phyloP scores from a whole-genome alignment of 1,140 invertebrate genomes.

The Penaeus japonicus region DNA sequence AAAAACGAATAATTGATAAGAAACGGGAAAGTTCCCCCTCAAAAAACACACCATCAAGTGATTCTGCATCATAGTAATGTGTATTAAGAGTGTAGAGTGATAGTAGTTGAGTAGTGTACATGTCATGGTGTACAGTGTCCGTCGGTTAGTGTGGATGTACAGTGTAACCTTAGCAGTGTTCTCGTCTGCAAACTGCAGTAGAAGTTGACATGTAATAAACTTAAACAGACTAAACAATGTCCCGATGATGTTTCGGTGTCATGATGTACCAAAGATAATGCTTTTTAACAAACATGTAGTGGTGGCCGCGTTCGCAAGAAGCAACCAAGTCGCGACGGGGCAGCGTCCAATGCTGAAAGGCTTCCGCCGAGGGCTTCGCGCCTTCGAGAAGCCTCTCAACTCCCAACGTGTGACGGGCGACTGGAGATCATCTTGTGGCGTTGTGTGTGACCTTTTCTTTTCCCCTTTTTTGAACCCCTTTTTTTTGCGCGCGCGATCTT shows the following conservation, averaged over 20 bases:
- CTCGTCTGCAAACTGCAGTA: constrained; percentile 6
- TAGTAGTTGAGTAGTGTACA: neutral
- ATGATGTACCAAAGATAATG: constrained; percentile 14
- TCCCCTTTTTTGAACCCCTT: neutral
- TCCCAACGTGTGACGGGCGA: no score
- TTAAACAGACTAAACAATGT: neutral
- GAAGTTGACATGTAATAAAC: neutral
- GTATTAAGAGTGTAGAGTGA: neutral
- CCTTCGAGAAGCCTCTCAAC: no score
- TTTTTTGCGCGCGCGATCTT: neutral
- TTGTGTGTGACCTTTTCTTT: no score
- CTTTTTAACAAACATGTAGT: neutral
- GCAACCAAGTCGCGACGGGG: neutral
- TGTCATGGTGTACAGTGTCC: neutral
- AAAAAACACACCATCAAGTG: neutral
- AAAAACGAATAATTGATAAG: no score
- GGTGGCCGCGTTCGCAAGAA: neutral
- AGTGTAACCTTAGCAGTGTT: neutral
- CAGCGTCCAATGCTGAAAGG: neutral
- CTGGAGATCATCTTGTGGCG: no score
- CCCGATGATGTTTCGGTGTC: constrained; percentile 4
- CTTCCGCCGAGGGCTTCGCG: no score
- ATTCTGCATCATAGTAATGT: neutral
- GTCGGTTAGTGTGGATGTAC: neutral
- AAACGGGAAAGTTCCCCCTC: no score